These are phyloP conservation scores for Synergus umbraculus DNA, from an alignment of 2,888 invertebrate genomes.

Conservation along the genomic window DNA sequence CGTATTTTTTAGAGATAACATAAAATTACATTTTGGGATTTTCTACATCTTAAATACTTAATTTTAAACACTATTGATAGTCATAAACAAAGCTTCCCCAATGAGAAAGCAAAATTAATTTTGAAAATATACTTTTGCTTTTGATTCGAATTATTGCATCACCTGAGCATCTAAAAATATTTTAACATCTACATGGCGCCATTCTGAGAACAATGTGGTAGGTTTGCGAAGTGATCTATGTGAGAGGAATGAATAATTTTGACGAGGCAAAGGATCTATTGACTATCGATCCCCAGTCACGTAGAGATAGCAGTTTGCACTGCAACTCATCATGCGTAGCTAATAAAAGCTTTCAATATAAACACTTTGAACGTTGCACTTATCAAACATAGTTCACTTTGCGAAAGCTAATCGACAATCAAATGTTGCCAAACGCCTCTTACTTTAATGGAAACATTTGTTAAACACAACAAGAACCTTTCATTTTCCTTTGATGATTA, in stretches of 20 bases:
- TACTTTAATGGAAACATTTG: neutral
- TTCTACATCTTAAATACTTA: too few relatives aligned
- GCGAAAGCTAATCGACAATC: neutral
- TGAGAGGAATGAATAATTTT: constrained; percentile 61
- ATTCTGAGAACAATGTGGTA: constrained; percentile 26
- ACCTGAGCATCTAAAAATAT: neutral
- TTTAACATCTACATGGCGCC: neutral
- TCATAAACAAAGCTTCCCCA: too few relatives aligned
- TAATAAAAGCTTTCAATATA: constrained; percentile 59
- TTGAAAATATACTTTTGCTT: neutral
- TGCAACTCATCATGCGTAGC: constrained; percentile 61
- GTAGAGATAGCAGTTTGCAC: constrained; percentile 53
- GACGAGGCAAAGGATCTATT: constrained; percentile 59
- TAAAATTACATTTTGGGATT: neutral
- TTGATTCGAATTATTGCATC: neutral
- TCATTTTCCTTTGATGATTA: neutral
- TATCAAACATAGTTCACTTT: constrained; percentile 45
- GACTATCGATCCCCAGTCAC: constrained; percentile 63
- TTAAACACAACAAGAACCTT: neutral
- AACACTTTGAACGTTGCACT: constrained; percentile 63
- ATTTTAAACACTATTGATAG: too few relatives aligned
- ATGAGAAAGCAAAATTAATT: too few relatives aligned
- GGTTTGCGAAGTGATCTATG: constrained; percentile 59
- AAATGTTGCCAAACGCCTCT: neutral
- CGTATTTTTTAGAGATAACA: neutral